Evolutionary conservation across 2,888 invertebrate genomes (phyloP), one percentile per base, ranked within the genome.

Genomic region (Philereme transversata): DNA sequence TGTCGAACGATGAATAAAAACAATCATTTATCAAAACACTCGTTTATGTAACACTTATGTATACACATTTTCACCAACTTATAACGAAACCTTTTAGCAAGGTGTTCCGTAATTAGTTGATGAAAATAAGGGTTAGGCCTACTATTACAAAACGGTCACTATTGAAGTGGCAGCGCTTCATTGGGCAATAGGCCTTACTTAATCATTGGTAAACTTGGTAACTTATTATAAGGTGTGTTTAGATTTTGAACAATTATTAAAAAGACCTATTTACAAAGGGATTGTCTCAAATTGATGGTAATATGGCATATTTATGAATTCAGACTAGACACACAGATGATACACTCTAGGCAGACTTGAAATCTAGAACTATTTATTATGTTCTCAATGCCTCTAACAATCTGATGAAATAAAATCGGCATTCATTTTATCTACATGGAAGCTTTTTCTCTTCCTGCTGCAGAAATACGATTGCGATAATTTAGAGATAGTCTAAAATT

Each of bases 221-320:
- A 51, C 44, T 51, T 44, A 51, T 6, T 38, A 47, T 33, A 54
- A 10, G 34, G 43, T 53, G 44, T 6, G 41, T 54, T 9, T 53
- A 44, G 43, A 22, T 38, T 45, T 8, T 45, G n/a, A 33, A 45
- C 6, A 60, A 51, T 51, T 8, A 41, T 8, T 46, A 53, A 9
- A 0, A 9, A 33, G 38, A 9, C 22, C 33, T 46, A 51, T 51
- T 41, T 51, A 55, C 47, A 55, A 43, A 34, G 10, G 22, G 6
- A 22, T 40, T 33, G 10, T 35, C 5, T 49, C 10, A 57, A 43
- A 48, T 11, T 52, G 49, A 45, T 40, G 6, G 7, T 9, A 11
- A 57, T 54, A 65, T 58, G 68, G 77, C 73, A 76, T 74, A 72
- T 70, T 61, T 40, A 59, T 64, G n/a, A 62, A 60, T 69, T 65